phyloP scores from a whole-genome alignment of 2,888 invertebrate species.

The Macropis europaea region DNA sequence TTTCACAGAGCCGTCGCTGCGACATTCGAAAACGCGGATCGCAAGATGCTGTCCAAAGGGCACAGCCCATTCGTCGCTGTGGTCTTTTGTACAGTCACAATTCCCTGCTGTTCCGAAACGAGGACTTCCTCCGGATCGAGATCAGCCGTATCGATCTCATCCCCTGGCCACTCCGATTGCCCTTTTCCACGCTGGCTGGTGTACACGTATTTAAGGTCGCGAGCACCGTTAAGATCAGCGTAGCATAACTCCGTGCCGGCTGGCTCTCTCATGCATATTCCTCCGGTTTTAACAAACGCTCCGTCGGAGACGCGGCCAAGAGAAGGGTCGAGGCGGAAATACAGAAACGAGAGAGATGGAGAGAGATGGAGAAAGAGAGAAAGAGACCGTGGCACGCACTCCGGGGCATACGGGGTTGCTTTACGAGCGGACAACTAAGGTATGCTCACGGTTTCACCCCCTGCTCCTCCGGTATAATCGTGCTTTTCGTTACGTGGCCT shows the following conservation, averaged over 20 bases:
- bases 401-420: slow-evolving; percentile 78
- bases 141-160: neutral
- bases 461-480: slow-evolving; percentile 56
- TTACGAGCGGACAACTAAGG: slow-evolving; percentile 80
- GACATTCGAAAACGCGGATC: too few relatives aligned
- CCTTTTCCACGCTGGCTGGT: slow-evolving; percentile 35
- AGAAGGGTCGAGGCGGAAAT: slow-evolving; percentile 42
- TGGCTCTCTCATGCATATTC: slow-evolving; percentile 77
- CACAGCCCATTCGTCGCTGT: too few relatives aligned
- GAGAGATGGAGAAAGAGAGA: slow-evolving; percentile 49
- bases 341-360: slow-evolving; percentile 39
- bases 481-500: slow-evolving; percentile 68
- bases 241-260: slow-evolving; percentile 71
- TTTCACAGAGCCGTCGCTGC: too few relatives aligned
- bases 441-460: slow-evolving; percentile 73
- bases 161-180: slow-evolving; percentile 20
- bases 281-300: slow-evolving; percentile 69
- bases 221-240: slow-evolving; percentile 74
- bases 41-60: too few relatives aligned
- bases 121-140: too few relatives aligned
- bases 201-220: slow-evolving; percentile 70
- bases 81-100: too few relatives aligned
- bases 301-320: slow-evolving; percentile 55
- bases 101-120: too few relatives aligned
- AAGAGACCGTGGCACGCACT: slow-evolving; percentile 62